These are phyloP conservation scores for Apus apus DNA, from an alignment of 2,113 vertebrate genomes.

Conservation along the genomic window DNA sequence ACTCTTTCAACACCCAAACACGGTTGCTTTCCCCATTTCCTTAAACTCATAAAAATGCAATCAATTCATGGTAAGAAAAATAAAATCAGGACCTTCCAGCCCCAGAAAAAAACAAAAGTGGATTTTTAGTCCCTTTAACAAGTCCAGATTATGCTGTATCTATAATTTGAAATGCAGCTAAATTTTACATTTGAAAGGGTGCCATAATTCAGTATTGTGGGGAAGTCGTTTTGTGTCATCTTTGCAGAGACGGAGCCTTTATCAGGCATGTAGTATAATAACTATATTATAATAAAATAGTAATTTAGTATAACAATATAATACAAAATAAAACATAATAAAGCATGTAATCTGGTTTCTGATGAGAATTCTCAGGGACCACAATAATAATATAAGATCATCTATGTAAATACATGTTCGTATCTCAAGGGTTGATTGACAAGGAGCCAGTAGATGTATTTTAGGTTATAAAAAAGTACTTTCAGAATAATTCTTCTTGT, in stretches of 20 bases:
- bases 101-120: neutral
- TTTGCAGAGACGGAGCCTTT: neutral
- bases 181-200: neutral
- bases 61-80: neutral
- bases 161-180: neutral
- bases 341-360: neutral
- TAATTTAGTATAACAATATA: neutral
- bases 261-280: neutral
- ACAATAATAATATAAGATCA: neutral
- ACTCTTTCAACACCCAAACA: neutral
- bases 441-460: neutral
- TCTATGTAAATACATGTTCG: neutral
- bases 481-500: neutral
- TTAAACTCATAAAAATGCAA: neutral
- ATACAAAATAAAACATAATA: neutral
- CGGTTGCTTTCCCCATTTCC: neutral
- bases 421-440: neutral
- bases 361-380: neutral
- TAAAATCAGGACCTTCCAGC: neutral
- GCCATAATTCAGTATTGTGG: neutral
- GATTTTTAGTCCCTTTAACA: neutral
- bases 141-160: neutral
- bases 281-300: neutral
- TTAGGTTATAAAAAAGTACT: neutral
- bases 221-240: neutral